Base-by-base conservation (phyloP, 2,113 vertebrate genomes). In the Leucopsar rothschildi region DNA sequence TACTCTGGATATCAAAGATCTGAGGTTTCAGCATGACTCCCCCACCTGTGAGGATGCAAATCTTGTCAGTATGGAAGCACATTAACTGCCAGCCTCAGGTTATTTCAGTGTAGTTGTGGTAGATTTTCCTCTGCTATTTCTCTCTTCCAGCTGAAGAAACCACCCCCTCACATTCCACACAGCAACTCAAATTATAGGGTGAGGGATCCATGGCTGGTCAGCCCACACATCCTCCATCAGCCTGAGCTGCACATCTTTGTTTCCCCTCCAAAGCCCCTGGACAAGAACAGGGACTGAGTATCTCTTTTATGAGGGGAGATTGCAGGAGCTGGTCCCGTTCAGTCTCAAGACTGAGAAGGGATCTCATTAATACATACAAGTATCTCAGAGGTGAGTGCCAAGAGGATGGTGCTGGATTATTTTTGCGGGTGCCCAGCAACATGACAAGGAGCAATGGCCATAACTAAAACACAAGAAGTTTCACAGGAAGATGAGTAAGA, bases 51-150 rank as follows among this genome's bases (percentile, higher is more conserved):
- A 61, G 16, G 29, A 66, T 15, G n/a, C 20, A 12, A 69, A 65
- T 79, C 17, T 33, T 39, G 21, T 28, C 0, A 0, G 37, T 63
- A 3, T 3, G 13, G 31, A 35, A 31, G 19, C 8, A 28, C 3
- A 10, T 25, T 29, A 82, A 42, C 19, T 17, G 40, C 33, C 50
- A 80, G 29, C 21, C 18, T 57, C 10, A 20, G 12, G 15, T 68
- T 71, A 53, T 27, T 49, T 91, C 15, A 70, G 50, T 9, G 27
- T 21, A 50, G 60, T 5, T 70, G 28, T 29, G n/a, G 33, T 2
- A 76, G 28, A 29, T 65, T 69, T 76, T 25, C 27, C 49, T 65
- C 44, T 28, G 37, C 25, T 39, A 14, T 8, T 10, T 53, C 11
- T 5, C 21, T 29, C 6, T 77, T 65, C 24, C 40, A 68, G 60